Evolutionary conservation across 2,888 invertebrate species (phyloP), one percentile per base, ranked within the genome.

Genomic region (Ctenicera cuprea): DNA sequence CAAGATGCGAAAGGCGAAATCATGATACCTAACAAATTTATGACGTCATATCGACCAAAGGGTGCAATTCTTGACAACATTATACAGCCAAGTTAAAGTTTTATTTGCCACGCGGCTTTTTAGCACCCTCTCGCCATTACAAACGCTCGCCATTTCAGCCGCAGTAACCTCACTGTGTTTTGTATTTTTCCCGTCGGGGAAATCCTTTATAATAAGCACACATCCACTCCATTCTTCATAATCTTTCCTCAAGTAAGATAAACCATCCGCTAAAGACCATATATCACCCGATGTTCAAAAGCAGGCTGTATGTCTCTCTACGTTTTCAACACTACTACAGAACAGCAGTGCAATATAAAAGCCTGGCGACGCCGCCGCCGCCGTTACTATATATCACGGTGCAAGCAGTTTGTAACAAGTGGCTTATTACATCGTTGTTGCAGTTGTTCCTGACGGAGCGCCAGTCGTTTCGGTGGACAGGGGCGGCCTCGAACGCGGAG

Each of bases 401-500:
- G 33, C 61, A 69, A 69, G 37, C 69, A 50, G 50, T 62, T 61
- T 62, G 59, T 50, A 62, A 62, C 64, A 68, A 64, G 64, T 68
- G 45, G 43, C 57, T 45, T 64, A 66, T 74, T 74, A 68, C 71
- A 48, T 66, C 52, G 67, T 85, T 83, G 38, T 85, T 83, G 41
- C 88, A 91, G 91, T 91, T 81, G 90, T 91, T 7, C 91, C 91
- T 4, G 86, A 90, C 41, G 87, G 89, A 69, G 88, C 89, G 74
- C 91, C 91, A 0, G 88, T 89, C 71, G 90, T 91, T 77, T 88
- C 90, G 3, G 89, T 91, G 57, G 89, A 91, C 81, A 87, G 90
- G 64, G 85, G 89, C 77, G 87, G 89, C 0, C 89, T 91, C 79
- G 88, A 90, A 37, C 90, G 90, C 3, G 91, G 91, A 0, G 91